Evolutionary conservation across 2,113 vertebrate species (phyloP), one percentile per base, ranked within the genome.

Genomic region (Nothobranchius furzeri): DNA sequence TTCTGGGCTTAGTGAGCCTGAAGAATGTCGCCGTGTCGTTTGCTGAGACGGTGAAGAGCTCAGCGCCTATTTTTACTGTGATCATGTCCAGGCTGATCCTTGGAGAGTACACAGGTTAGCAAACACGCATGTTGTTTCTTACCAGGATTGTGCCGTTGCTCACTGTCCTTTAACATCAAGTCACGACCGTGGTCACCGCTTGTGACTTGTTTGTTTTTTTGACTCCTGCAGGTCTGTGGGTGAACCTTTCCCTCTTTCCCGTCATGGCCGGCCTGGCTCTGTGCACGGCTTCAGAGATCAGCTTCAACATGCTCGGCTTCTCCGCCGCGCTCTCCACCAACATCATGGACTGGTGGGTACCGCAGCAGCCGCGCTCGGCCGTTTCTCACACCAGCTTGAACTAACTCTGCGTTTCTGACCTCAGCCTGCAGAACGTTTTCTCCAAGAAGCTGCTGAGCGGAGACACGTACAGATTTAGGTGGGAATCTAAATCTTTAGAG

Each of bases 41-140:
- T 57, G 95, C 98, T 0, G 98, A 99, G 85, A 99, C 98, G 0
- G 96, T 99, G 73, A 99, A 99, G 87, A 99, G 98, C 84, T 99
- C 98, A 0, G 97, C 97, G 0, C 98, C 98, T 25, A 96, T 99
- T 58, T 99, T 99, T 76, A 99, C 98, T 0, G 97, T 99, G 50
- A 98, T 99, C 81, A 95, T 99, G 96, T 99, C 98, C 24, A 83
- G 97, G 17, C 93, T 98, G 87, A 98, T 99, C 55, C 75, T 99
- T 7, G 97, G 98, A 13, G 98, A 99, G 81, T 96, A 98, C 84
- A 99, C 96, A 13, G 97, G 98, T 98, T n/a, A 64, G 12, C 7
- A 84, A 48, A 47, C 20, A 12, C 10, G 15, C 0, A 40, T 0
- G 17, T 17, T n/a, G 15, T 49, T 49, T 17, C 5, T 49, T 45